Base-by-base conservation (phyloP, 2,888 invertebrate species). In the Drosophila anomelani region DNA sequence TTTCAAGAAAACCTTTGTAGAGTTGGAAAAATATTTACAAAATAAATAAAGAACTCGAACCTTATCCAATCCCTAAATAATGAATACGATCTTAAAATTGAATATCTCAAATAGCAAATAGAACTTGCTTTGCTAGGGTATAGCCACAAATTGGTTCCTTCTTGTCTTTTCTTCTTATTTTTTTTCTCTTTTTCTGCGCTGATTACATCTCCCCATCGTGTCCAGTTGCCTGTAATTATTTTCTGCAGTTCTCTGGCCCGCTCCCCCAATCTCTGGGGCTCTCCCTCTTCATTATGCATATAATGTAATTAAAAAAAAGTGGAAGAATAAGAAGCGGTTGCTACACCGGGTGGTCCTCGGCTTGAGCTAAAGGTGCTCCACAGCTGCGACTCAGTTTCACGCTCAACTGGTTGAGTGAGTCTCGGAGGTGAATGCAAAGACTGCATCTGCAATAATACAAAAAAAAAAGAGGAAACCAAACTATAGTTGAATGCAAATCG, bases 271-370 rank as follows among this genome's bases (percentile, higher is more conserved):
- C 80, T 77, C 67, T 64, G 64, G 64, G 64, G 64, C 32, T 51
- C 51, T 53, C 15, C 15, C 77, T 77, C 81, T 80, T 82, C 89
- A 88, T 82, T 86, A 88, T 86, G 82, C 79, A 88, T 74, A 80
- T 83, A 88, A 88, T 88, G 85, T 88, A 82, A 82, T 82, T 86
- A 88, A 86, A 88, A 86, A 88, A 85, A 77, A 69, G 47, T 34
- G 73, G 34, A 72, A 47, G 67, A 71, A 68, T 71, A 68, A 58
- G 70, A 54, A 63, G 44, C 63, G 59, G 62, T 51, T 68, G 32
- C 51, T 20, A 54, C 57, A 46, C 83, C 55, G 78, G 88, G 88
- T 88, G 86, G 88, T 81, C 83, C 75, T 70, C 76, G 6, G 62
- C 34, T 47, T 29, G 44, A 38, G 60, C 44, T 29, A 13, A 41